Conservation (phyloP, 2,113 vertebrate species). For the Ploceus nigricollis region DNA sequence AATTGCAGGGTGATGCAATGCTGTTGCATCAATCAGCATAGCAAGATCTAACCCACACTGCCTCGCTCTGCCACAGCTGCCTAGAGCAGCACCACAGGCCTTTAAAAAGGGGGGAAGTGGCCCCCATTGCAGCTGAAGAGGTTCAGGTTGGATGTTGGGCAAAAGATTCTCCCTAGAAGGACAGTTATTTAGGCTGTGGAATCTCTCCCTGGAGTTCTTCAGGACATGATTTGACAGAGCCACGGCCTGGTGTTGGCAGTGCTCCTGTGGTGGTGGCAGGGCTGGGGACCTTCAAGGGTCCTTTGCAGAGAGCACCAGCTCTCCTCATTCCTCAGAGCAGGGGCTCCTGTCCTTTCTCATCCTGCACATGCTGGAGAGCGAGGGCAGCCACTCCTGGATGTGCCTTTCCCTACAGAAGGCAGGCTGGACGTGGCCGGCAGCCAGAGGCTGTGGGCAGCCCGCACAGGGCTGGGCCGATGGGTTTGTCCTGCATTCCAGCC, state of each 20-base stretch:
- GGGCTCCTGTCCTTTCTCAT: background rate
- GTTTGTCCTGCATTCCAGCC: slow-evolving; percentile 17
- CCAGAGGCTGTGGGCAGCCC: background rate
- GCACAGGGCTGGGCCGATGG: background rate
- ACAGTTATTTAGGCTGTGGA: background rate
- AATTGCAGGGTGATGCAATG: background rate
- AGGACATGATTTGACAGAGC: background rate
- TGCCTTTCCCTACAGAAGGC: background rate
- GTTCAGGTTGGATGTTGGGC: background rate
- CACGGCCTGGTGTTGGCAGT: background rate
- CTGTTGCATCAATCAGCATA: background rate
- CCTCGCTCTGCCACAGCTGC: background rate
- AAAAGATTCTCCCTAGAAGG: background rate
- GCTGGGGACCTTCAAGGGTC: background rate
- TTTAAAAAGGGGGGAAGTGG: background rate
- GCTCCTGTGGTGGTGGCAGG: background rate
- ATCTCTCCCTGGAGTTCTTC: slow-evolving; percentile 6
- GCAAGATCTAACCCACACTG: background rate
- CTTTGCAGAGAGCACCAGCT: background rate
- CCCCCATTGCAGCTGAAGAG: background rate
- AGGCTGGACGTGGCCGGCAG: background rate
- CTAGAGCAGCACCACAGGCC: background rate
- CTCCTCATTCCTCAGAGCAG: background rate
- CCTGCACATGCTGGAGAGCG: background rate
- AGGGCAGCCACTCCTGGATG: accelerated